A percentile compares a stretch with the other conserved stretches of the same genome.
Conservation (phyloP, 1,140 invertebrate species). For the Drosophila baimaii region DNA sequence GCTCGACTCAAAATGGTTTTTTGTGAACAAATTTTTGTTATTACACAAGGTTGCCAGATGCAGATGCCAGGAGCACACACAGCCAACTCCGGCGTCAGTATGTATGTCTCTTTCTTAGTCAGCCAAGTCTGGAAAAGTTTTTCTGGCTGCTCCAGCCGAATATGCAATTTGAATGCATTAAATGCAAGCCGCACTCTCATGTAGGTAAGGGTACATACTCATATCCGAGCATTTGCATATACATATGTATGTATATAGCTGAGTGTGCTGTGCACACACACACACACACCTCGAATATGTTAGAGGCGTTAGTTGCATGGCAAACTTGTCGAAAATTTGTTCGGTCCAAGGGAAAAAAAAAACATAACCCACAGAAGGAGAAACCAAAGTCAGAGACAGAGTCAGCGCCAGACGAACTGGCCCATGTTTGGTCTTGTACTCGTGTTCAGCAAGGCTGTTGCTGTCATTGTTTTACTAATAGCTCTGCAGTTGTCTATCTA, state of each 20-base stretch:
- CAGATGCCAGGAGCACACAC: conserved; percentile 33
- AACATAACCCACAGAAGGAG: conserved; percentile 30
- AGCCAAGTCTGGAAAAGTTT: conserved; percentile 48
- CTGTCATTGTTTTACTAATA: conserved; percentile 79
- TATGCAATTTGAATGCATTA: conserved; percentile 70
- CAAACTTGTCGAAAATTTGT: conserved; percentile 57
- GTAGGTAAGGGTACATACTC: conserved; percentile 26
- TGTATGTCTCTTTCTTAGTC: conserved; percentile 30
- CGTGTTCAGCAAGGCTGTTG: conserved; percentile 76
- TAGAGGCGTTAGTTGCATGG: conserved; percentile 49
- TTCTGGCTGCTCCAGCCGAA: conserved; percentile 51
- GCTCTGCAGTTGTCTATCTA: conserved; percentile 67
- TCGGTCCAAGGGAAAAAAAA: conserved; percentile 29
- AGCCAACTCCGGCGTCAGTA: conserved; percentile 2
- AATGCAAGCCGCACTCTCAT: conserved; percentile 43
- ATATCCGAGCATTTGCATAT: conserved; percentile 31
- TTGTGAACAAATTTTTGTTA: conserved; percentile 41
- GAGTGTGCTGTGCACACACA: conserved; percentile 1
- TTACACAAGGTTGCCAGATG: conserved; percentile 38
- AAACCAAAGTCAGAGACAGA: conserved; percentile 44
- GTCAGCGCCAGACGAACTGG: conserved; percentile 59
- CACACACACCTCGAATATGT: conserved; percentile 35
- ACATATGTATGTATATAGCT: background rate
- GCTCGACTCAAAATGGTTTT: conserved; percentile 29
- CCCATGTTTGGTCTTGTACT: conserved; percentile 64